Percentiles rank a stretch among this genome's conserved stretches.
phyloP scores from a whole-genome alignment of 2,113 vertebrate species.

The Dasypus novemcinctus region DNA sequence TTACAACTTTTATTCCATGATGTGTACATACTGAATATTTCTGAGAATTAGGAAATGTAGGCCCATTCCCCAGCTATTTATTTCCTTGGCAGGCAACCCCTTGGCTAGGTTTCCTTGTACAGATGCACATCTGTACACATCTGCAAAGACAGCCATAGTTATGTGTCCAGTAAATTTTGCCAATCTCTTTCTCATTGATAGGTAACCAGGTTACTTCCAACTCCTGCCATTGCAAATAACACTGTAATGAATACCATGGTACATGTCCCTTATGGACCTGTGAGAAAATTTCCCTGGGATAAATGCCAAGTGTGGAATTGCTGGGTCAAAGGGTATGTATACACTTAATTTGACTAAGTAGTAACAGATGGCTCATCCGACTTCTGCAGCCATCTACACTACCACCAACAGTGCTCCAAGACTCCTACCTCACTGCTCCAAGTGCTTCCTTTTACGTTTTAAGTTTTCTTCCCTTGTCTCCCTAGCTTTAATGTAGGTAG shows the following conservation, averaged over 20 bases:
- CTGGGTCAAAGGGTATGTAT: conserved; percentile 57
- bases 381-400: conserved; percentile 43
- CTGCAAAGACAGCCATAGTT: neutral
- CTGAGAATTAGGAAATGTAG: neutral
- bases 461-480: conserved; percentile 15
- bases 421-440: conserved; percentile 16
- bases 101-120: neutral
- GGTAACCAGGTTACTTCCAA: neutral
- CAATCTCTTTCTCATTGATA: neutral
- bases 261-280: conserved; percentile 1
- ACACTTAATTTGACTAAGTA: conserved; percentile 70
- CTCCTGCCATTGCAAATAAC: conserved; percentile 4
- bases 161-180: neutral
- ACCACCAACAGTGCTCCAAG: conserved; percentile 10
- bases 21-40: neutral
- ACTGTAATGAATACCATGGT: neutral
- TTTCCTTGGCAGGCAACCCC: neutral
- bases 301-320: conserved; percentile 60
- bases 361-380: conserved; percentile 69
- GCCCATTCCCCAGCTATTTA: neutral
- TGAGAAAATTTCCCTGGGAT: conserved; percentile 56
- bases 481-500: neutral
- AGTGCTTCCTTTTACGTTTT: conserved; percentile 1
- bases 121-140: neutral
- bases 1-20: neutral